Conservation (phyloP, 1,140 invertebrate species). For the Drosophila sucinea region DNA sequence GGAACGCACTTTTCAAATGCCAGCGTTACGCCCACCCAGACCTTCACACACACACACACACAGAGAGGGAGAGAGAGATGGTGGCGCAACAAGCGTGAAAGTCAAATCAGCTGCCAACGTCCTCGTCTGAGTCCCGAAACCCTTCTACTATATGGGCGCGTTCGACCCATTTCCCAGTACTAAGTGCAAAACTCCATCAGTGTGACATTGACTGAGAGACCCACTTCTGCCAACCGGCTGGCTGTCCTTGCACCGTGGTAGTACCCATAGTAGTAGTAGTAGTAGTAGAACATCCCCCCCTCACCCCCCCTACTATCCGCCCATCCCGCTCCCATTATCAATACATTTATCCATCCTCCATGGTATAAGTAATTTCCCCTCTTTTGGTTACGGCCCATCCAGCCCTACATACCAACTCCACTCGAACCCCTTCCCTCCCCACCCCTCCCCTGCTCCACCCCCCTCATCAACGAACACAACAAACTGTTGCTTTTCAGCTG, state of each 20-base stretch:
- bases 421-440: neutral
- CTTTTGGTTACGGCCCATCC: neutral
- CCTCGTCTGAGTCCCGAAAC: conserved; percentile 17
- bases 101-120: conserved; percentile 67
- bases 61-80: neutral
- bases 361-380: neutral
- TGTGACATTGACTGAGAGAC: conserved; percentile 79
- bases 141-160: neutral
- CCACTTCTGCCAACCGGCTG: conserved; percentile 69
- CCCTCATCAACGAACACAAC: conserved; percentile 33
- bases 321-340: too few species aligned
- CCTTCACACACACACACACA: neutral
- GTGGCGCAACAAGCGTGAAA: conserved; percentile 62
- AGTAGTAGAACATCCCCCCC: neutral
- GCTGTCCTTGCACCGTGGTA: conserved; percentile 20
- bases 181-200: conserved; percentile 31
- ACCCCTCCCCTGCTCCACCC: neutral
- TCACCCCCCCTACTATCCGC: neutral
- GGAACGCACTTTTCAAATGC: conserved; percentile 41
- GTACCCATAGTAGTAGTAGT: neutral
- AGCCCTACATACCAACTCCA: conserved; percentile 24
- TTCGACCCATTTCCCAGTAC: neutral
- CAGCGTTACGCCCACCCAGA: conserved; percentile 3
- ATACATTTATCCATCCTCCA: neutral
- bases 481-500: conserved; percentile 80